Evolutionary conservation across 2,797 vertebrate genomes (phyloP).

Genomic region (Falco peregrinus): DNA sequence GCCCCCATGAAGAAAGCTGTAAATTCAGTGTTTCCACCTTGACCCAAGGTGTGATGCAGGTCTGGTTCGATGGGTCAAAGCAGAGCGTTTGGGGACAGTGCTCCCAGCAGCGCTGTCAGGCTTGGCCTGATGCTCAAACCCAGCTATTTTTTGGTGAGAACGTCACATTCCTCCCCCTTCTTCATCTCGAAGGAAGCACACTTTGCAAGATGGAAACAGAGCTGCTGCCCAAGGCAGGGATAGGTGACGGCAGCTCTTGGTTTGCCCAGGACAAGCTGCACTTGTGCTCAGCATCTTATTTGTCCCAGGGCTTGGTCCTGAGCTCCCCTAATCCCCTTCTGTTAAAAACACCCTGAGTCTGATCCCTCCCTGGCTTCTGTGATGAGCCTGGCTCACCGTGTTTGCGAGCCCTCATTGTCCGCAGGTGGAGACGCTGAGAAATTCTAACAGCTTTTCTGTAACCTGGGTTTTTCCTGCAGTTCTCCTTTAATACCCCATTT

Average conservation of each 20-base stretch:
- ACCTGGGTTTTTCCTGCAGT: rapidly evolving
- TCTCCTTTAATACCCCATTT: not conserved
- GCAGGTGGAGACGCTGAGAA: not conserved
- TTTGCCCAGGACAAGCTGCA: not conserved
- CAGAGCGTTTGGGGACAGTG: not conserved
- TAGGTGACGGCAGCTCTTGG: not conserved
- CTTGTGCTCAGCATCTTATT: not conserved
- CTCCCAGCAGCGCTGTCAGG: rapidly evolving
- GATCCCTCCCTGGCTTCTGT: not conserved
- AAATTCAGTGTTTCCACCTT: not conserved
- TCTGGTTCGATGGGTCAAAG: not conserved
- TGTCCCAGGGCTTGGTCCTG: not conserved
- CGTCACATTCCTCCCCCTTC: not conserved
- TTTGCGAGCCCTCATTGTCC: rapidly evolving
- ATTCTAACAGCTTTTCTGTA: not conserved
- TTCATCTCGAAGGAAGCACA: not conserved
- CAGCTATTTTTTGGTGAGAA: not conserved
- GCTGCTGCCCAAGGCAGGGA: not conserved
- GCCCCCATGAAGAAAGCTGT: not conserved
- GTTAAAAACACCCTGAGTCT: too few relatives aligned
- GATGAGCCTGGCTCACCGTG: rapidly evolving
- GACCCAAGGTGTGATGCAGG: rapidly evolving
- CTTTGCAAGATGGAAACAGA: not conserved
- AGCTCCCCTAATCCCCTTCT: not conserved
- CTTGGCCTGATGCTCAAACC: not conserved